These are phyloP conservation scores for Emydoidea blandingii DNA, from an alignment of 2,797 vertebrate species.

Conservation along the genomic window DNA sequence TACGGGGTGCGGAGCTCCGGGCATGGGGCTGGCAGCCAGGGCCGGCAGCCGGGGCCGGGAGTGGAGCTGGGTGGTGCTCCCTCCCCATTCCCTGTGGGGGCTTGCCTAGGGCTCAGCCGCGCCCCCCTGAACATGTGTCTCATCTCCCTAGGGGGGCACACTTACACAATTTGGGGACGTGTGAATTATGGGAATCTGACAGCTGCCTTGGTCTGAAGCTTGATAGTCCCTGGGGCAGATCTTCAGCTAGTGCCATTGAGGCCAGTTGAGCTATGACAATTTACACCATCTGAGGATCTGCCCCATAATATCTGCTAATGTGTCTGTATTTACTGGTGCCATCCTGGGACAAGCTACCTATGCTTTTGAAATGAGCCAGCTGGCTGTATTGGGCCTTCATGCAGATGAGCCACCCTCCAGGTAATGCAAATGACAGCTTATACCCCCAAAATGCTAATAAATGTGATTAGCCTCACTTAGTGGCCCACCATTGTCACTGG, in stretches of 20 bases:
- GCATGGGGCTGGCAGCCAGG: too few species aligned
- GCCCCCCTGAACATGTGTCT: too few species aligned
- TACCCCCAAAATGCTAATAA: neutral
- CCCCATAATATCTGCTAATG: neutral
- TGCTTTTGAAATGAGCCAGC: neutral
- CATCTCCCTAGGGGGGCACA: too few species aligned
- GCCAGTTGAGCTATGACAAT: neutral
- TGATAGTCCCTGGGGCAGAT: neutral
- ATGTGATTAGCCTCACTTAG: neutral
- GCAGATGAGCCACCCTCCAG: neutral
- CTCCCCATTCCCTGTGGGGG: too few species aligned
- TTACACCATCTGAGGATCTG: neutral
- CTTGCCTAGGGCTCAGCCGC: too few species aligned
- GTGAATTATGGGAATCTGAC: neutral
- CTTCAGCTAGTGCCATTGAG: neutral
- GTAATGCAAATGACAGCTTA: neutral
- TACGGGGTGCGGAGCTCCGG: too few species aligned
- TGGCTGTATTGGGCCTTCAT: neutral
- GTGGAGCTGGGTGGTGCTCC: too few species aligned
- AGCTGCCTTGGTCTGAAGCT: neutral
- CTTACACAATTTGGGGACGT: too few species aligned
- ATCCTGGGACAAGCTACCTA: neutral
- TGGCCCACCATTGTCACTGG: neutral
- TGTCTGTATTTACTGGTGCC: neutral
- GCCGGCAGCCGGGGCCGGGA: too few species aligned